These are phyloP conservation scores for Galleria mellonella DNA, from an alignment of 1,140 invertebrate genomes.

Conservation along the genomic window DNA sequence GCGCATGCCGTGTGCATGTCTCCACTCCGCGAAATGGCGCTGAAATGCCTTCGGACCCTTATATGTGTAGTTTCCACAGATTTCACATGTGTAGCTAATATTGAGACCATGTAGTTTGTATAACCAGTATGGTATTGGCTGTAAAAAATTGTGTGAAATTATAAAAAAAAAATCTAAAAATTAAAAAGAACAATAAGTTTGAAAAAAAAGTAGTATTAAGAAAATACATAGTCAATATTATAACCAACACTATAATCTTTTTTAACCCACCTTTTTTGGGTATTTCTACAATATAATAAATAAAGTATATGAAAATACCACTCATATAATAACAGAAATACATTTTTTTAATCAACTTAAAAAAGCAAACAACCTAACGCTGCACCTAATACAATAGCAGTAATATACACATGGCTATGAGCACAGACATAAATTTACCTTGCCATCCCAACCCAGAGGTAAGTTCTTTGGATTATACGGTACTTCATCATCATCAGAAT, in stretches of 20 bases:
- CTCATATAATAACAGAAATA: too few relatives aligned
- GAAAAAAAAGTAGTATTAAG: too few relatives aligned
- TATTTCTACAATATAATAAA: too few relatives aligned
- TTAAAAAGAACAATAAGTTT: too few relatives aligned
- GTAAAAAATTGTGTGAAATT: conserved; percentile 13
- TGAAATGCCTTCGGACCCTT: conserved; percentile 99
- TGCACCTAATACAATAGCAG: too few relatives aligned
- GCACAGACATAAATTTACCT: conserved; percentile 76
- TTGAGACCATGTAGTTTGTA: conserved; percentile 99
- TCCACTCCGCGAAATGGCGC: conserved; percentile 99
- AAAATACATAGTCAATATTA: too few relatives aligned
- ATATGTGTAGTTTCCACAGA: conserved; percentile 99
- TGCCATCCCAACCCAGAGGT: conserved; percentile 99
- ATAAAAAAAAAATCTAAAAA: neutral
- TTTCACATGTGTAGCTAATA: conserved; percentile 99
- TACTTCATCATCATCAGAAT: conserved; percentile 92
- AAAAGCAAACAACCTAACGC: too few relatives aligned
- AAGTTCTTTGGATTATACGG: conserved; percentile 99
- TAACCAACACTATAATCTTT: too few relatives aligned
- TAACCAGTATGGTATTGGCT: conserved; percentile 93
- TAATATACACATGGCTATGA: too few relatives aligned
- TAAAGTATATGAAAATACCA: too few relatives aligned
- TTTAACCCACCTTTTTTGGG: too few relatives aligned
- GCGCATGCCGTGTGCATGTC: conserved; percentile 99
- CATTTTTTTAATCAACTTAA: too few relatives aligned